A percentile compares a stretch with the other conserved stretches of the same genome.
Conservation (phyloP, 2,797 vertebrate genomes). For the Poecilia picta region DNA sequence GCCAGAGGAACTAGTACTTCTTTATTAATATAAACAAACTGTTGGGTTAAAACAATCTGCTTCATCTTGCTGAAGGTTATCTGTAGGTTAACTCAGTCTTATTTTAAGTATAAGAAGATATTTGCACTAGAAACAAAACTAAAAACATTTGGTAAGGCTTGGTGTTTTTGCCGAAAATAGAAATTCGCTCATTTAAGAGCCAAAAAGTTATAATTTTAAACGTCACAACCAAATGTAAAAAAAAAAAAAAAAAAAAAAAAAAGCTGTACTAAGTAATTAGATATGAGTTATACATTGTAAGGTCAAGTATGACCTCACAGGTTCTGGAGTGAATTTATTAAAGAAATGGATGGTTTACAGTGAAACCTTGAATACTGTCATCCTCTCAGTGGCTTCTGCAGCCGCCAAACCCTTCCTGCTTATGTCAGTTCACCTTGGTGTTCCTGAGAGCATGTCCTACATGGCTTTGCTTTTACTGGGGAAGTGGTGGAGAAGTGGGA, state of each 20-base stretch:
- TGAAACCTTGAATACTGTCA: background rate
- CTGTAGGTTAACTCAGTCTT: too few species aligned
- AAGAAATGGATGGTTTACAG: background rate
- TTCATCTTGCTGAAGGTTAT: too few species aligned
- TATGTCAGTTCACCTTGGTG: background rate
- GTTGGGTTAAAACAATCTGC: too few species aligned
- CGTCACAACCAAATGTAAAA: background rate
- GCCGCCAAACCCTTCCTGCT: background rate
- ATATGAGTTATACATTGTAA: background rate
- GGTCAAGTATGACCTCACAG: background rate
- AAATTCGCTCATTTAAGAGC: background rate
- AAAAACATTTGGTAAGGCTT: too few species aligned
- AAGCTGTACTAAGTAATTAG: background rate
- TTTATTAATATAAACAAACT: too few species aligned
- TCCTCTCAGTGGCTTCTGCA: background rate
- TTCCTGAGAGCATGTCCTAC: conserved; percentile 4
- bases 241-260: too few species aligned
- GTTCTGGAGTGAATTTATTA: background rate
- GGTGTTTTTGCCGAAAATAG: too few species aligned
- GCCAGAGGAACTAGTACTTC: too few species aligned
- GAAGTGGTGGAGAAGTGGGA: conserved; percentile 1
- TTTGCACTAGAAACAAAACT: too few species aligned
- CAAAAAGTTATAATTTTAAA: background rate
- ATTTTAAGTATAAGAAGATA: too few species aligned
- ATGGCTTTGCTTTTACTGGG: conserved; percentile 21